Base-by-base conservation (phyloP, 1,140 invertebrate genomes). In the Lamellibrachia luymesi region DNA sequence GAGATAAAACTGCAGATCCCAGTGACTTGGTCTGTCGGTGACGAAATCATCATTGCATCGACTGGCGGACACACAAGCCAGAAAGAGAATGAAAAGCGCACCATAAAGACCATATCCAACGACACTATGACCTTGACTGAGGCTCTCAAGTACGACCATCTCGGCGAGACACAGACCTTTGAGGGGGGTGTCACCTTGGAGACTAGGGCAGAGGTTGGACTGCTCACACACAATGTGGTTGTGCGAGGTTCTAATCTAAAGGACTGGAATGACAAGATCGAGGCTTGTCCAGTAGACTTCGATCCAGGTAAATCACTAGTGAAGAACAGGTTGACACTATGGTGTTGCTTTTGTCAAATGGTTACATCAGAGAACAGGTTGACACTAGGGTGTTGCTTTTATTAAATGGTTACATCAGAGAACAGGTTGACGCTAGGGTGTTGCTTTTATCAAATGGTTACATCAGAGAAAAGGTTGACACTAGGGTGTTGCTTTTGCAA, bases 81-180 rank as follows among this genome's bases (percentile, higher is more conserved):
- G 92, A 94, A 91, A 92, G 94, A 96, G 93, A 95, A 92, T 93
- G 96, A 96, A 93, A 92, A 94, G 56, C 92, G 93, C 64, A 94
- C 90, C 6, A 96, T 96, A 50, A 92, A 91, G 5, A 92, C 93
- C 5, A 94, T 96, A 8, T 94, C 94, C 25, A 92, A 50, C 22
- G 93, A 93, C 91, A 95, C 94, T 17, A 93, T 96, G 17, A 96
- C 95, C 27, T 90, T 96, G 2, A 92, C 94, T 10, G 90, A 93
- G 49, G 27, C 94, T 90, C 94, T 96, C 25, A 90, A 92, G 50
- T 95, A 95, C 93, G 93, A 92, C 90, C 96, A 96, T 95, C 91
- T 95, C 52, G 95, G 95, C 95, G 94, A 94, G 94, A 92, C 93
- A 89, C 90, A 91, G 27, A 94, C 92, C 25, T 92, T 90, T 38